Evolutionary conservation across 2,113 vertebrate genomes (phyloP).

Genomic region (Pteronura brasiliensis): DNA sequence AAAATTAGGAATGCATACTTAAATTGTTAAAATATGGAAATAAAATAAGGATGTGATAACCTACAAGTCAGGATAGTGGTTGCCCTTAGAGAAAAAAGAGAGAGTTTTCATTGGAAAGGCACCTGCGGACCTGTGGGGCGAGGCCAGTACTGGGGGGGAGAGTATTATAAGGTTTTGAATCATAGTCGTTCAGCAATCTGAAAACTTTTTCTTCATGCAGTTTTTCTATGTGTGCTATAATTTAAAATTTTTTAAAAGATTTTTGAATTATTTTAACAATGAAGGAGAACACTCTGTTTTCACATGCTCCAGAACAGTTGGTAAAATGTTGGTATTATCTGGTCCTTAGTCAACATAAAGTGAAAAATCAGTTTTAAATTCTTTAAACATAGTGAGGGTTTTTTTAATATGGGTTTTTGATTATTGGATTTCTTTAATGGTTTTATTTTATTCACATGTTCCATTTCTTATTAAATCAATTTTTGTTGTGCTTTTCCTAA

Average conservation of each 20-base stretch:
- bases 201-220: neutral
- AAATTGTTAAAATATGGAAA: neutral
- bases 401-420: neutral
- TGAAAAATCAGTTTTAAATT: neutral
- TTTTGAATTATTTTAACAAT: neutral
- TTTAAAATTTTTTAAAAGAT: neutral
- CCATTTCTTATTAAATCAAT: neutral
- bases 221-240: neutral
- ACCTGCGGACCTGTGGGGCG: accelerated
- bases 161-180: neutral
- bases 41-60: neutral
- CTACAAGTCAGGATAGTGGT: neutral
- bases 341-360: neutral
- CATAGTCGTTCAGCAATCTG: neutral
- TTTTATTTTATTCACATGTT: neutral
- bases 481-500: neutral
- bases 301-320: neutral
- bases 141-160: accelerated
- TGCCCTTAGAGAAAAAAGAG: neutral
- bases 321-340: neutral
- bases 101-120: neutral
- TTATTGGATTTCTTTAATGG: neutral
- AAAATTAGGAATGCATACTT: neutral
- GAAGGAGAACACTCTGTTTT: neutral
- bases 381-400: neutral